These are phyloP conservation scores for Bombus pyrosoma DNA, from an alignment of 1,140 invertebrate genomes.

Conservation along the genomic window DNA sequence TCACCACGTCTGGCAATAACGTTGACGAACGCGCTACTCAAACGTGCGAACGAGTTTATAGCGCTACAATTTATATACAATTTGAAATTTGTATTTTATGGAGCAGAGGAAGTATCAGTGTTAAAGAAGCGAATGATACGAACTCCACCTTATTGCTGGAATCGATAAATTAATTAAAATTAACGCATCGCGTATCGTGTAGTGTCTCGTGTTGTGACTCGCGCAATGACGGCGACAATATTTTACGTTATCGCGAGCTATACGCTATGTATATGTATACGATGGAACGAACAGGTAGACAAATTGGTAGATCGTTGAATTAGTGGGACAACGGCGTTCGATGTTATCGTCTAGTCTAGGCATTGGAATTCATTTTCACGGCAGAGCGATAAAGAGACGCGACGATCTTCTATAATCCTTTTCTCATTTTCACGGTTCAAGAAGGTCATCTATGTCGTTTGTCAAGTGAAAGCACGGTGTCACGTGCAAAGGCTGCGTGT, in stretches of 20 bases:
- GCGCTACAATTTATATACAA: background rate
- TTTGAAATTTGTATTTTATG: background rate
- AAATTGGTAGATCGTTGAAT: background rate
- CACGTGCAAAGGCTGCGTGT: conserved; percentile 49
- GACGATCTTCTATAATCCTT: conserved; percentile 48
- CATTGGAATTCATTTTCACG: conserved; percentile 55
- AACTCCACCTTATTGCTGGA: background rate
- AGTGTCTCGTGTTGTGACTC: background rate
- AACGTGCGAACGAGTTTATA: background rate
- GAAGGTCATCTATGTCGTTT: conserved; percentile 44
- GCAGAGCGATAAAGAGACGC: background rate
- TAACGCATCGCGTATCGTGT: background rate
- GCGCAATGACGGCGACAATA: too few relatives aligned
- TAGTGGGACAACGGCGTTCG: background rate
- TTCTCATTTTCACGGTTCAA: conserved; percentile 20
- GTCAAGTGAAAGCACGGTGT: conserved; percentile 37
- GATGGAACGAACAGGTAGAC: background rate
- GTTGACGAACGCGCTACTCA: background rate
- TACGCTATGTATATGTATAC: background rate
- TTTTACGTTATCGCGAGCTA: background rate
- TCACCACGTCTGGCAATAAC: too few relatives aligned
- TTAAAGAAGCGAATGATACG: background rate
- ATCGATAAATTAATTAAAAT: background rate
- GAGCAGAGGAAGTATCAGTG: rapidly evolving
- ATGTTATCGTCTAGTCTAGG: background rate